Evolutionary conservation across 53 echinoderm and acorn worm species (phyloP).

Genomic region (Paracentrotus lividus): DNA sequence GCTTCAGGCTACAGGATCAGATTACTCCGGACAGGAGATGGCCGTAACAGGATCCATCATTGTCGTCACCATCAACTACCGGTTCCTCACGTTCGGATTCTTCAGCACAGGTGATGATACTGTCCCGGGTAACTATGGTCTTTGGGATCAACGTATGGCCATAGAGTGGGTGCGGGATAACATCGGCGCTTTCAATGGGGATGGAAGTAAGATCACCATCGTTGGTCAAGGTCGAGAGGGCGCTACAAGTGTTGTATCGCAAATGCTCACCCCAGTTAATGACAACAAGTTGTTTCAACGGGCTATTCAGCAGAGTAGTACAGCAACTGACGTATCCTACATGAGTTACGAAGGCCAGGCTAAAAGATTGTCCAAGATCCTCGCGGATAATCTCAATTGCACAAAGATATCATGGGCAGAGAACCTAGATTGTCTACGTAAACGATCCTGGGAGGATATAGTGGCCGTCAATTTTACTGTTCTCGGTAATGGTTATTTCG

Average conservation of each 20-base stretch:
- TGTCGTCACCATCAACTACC: constrained; percentile 83
- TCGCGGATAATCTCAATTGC: constrained; percentile 9
- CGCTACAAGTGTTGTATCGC: constrained; percentile 63
- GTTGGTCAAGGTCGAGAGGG: constrained; percentile 70
- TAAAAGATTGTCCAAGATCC: neutral
- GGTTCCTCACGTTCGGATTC: constrained; percentile 78
- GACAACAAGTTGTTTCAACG: constrained; percentile 52
- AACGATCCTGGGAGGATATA: constrained; percentile 64
- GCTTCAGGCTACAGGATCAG: constrained; percentile 1
- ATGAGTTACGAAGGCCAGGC: constrained; percentile 29
- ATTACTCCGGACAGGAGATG: constrained; percentile 63
- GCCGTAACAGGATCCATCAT: constrained; percentile 70
- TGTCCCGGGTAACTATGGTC: constrained; percentile 71
- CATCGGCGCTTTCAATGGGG: constrained; percentile 77
- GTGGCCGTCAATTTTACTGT: neutral
- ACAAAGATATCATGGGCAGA: neutral
- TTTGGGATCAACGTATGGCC: constrained; percentile 80
- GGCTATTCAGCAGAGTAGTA: constrained; percentile 56
- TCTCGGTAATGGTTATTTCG: neutral
- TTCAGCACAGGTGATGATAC: constrained; percentile 73
- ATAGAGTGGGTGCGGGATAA: constrained; percentile 83
- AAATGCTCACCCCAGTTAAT: constrained; percentile 64
- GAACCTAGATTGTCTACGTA: constrained; percentile 47
- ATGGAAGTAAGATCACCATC: constrained; percentile 76
- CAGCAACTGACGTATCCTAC: neutral